A percentile compares a stretch with the other conserved stretches of the same genome.
Conservation (phyloP, 2,888 invertebrate genomes). For the Philaethria dido region DNA sequence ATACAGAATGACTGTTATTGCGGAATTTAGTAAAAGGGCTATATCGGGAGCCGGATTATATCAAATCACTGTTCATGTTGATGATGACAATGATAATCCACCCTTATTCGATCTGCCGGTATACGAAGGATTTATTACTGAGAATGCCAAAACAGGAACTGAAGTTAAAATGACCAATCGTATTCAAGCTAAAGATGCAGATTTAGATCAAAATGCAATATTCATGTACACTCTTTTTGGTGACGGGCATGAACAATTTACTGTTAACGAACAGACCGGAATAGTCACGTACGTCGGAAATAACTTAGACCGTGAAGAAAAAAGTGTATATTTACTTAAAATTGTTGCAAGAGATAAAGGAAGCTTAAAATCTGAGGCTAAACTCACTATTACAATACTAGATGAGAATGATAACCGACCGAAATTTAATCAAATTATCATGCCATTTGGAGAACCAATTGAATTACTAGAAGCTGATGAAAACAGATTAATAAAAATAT, state of each 20-base stretch:
- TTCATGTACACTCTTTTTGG: conserved; percentile 89
- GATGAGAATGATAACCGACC: conserved; percentile 94
- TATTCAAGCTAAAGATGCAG: conserved; percentile 89
- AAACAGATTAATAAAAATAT: conserved; percentile 74
- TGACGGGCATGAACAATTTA: conserved; percentile 89
- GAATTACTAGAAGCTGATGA: conserved; percentile 86
- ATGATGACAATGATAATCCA: conserved; percentile 94
- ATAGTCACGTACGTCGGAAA: conserved; percentile 83
- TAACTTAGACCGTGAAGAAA: conserved; percentile 89
- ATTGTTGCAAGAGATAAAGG: conserved; percentile 91
- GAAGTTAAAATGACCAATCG: conserved; percentile 88
- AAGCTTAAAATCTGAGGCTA: conserved; percentile 89
- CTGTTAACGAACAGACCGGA: conserved; percentile 86
- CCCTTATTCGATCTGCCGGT: conserved; percentile 88
- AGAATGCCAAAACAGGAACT: conserved; percentile 89
- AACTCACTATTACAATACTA: conserved; percentile 87
- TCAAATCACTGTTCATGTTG: conserved; percentile 91
- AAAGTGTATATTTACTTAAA: conserved; percentile 86
- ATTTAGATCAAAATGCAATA: conserved; percentile 86
- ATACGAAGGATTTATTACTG: conserved; percentile 91
- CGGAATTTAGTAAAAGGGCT: conserved; percentile 88
- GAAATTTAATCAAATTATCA: conserved; percentile 87
- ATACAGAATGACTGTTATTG: conserved; percentile 91
- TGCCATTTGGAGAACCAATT: conserved; percentile 87
- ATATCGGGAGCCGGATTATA: conserved; percentile 89